Evolutionary conservation across 1,140 invertebrate species (phyloP).

Genomic region (Hypsibius dujardini): DNA sequence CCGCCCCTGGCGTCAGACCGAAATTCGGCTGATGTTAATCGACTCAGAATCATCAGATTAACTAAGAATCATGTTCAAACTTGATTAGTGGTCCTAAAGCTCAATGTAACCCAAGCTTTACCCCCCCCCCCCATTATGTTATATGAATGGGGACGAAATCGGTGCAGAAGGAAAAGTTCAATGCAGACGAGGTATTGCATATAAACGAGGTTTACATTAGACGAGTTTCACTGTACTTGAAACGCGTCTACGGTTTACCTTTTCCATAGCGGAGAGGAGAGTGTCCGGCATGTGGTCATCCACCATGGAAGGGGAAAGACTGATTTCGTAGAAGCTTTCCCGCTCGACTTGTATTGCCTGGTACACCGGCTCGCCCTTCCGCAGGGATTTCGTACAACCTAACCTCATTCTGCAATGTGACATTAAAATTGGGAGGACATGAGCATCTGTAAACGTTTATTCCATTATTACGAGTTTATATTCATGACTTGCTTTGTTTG

Average conservation of each 20-base stretch:
- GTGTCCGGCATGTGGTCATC: conserved; percentile 67
- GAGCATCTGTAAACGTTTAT: conserved; percentile 8
- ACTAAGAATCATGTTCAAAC: too few relatives aligned
- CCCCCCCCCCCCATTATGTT: too few relatives aligned
- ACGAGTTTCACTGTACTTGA: too few relatives aligned
- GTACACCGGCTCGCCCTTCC: conserved; percentile 50
- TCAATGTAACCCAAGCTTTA: too few relatives aligned
- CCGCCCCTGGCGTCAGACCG: too few relatives aligned
- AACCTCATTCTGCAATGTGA: conserved; percentile 18
- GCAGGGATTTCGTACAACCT: conserved; percentile 45
- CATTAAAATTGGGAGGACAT: conserved; percentile 7
- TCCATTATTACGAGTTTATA: conserved; percentile 6
- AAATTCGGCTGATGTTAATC: too few relatives aligned
- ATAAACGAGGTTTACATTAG: too few relatives aligned
- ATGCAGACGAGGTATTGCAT: too few relatives aligned
- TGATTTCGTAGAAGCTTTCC: conserved; percentile 68
- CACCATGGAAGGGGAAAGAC: conserved; percentile 76
- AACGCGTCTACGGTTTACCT: not conserved
- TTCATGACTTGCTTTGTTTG: conserved; percentile 51
- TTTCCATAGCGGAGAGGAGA: conserved; percentile 3
- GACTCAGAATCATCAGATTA: too few relatives aligned
- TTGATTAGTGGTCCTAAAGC: too few relatives aligned
- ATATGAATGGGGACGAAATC: too few relatives aligned
- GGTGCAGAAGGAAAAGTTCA: too few relatives aligned
- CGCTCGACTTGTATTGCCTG: conserved; percentile 74